phyloP scores from a whole-genome alignment of 2,113 vertebrate genomes.

The Upupa epops region DNA sequence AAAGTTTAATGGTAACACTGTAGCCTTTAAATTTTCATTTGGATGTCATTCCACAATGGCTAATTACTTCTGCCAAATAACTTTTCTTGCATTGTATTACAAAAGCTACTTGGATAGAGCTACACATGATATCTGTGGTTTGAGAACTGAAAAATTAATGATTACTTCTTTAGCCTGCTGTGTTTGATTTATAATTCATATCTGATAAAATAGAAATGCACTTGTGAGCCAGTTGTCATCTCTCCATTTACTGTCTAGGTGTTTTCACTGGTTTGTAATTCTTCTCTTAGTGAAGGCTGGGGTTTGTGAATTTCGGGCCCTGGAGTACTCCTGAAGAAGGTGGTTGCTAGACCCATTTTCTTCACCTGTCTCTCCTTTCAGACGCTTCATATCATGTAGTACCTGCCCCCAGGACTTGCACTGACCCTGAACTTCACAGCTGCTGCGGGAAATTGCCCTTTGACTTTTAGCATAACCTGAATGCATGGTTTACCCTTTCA shows the following conservation, averaged over 20 bases:
- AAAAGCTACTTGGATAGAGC: not conserved
- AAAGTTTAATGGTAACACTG: conserved; percentile 40
- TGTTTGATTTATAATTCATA: conserved; percentile 57
- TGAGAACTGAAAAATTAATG: conserved; percentile 30
- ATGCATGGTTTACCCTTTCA: not conserved
- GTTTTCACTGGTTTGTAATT: not conserved
- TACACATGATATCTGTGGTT: conserved; percentile 11
- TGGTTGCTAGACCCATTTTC: not conserved
- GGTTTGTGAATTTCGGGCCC: not conserved
- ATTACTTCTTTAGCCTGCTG: conserved; percentile 2
- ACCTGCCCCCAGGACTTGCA: not conserved
- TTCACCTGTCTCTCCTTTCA: not conserved
- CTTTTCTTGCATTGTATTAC: conserved; percentile 20
- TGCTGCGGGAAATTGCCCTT: not conserved
- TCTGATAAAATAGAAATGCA: not conserved
- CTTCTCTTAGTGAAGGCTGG: not conserved
- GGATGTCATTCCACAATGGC: not conserved
- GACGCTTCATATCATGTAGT: not conserved
- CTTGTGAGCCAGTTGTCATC: not conserved
- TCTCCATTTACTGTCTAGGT: not conserved
- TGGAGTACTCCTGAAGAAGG: not conserved
- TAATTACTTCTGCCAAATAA: not conserved
- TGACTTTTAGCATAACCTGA: not conserved
- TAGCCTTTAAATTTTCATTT: conserved; percentile 49
- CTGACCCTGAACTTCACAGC: not conserved